Base-by-base conservation (phyloP, 2,113 vertebrate genomes). In the Caracal caracal region DNA sequence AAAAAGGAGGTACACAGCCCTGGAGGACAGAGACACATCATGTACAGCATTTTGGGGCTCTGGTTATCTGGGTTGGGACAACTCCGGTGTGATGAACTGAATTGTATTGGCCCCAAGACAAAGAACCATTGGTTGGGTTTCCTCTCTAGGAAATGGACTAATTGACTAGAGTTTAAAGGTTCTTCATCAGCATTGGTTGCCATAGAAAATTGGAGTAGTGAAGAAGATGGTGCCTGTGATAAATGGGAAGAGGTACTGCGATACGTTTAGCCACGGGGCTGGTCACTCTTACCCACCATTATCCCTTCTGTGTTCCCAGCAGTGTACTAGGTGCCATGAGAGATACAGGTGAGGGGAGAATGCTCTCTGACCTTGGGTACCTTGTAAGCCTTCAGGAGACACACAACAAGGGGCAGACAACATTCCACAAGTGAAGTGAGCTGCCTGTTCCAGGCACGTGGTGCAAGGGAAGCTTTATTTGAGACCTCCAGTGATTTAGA, bases 71-170 rank as follows among this genome's bases (percentile, higher is more conserved):
- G 87, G 53, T 79, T 51, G 16, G 53, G 82, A 65, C 22, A 78
- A 51, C 85, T 94, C 65, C 35, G 59, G 10, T 97, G 80, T 97
- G 89, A 63, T 75, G 70, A 66, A 53, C 20, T 28, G 75, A 84
- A 49, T 73, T 12, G 0, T 47, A 9, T 20, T 85, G 84, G 78
- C 51, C 63, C 30, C 28, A 75, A 96, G 71, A 84, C 75, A 70
- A 73, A 81, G 88, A 59, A 37, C 51, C 28, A 17, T 73, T 61
- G 61, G 22, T 26, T 93, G 76, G 84, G 75, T 24, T 80, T 96
- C 75, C 89, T 97, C 59, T 73, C 49, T 84, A 87, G 81, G 61
- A 85, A 73, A 79, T 37, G 65, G 85, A 76, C 59, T 61, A 81
- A 70, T 90, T 71, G 93, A 19, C 61, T 28, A 16, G 49, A 61